Evolutionary conservation across 2,888 invertebrate genomes (phyloP).

Genomic region (Chouioia cunea): DNA sequence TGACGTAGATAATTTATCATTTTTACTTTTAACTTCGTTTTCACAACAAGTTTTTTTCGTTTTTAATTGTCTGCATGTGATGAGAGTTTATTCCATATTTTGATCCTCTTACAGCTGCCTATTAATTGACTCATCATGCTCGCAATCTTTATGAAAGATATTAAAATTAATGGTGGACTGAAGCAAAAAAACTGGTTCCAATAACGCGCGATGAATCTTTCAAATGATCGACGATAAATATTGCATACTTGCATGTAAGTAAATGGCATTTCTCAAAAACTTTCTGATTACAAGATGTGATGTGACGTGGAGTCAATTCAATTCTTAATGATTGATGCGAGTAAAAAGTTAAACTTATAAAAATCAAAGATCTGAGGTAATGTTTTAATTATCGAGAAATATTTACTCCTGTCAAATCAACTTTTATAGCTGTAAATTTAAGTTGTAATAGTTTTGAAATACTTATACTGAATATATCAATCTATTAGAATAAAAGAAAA

Average conservation of each 20-base stretch:
- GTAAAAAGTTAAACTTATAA: slow-evolving; percentile 11
- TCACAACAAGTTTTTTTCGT: neutral
- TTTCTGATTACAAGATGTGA: slow-evolving; percentile 5
- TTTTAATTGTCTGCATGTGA: too few relatives aligned
- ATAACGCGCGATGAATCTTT: slow-evolving; percentile 26
- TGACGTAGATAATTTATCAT: neutral
- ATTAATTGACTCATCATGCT: slow-evolving; percentile 19
- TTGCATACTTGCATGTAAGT: neutral
- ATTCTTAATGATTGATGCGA: slow-evolving; percentile 17
- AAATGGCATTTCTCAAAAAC: slow-evolving; percentile 20
- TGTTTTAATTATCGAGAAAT: too few relatives aligned
- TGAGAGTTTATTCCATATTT: too few relatives aligned
- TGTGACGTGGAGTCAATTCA: slow-evolving; percentile 2
- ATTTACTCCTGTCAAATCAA: too few relatives aligned
- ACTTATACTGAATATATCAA: too few relatives aligned
- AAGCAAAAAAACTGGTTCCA: slow-evolving; percentile 21
- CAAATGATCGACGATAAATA: slow-evolving; percentile 28
- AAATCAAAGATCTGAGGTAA: neutral
- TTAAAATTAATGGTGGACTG: slow-evolving; percentile 6
- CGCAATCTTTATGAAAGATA: slow-evolving; percentile 1
- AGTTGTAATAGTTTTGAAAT: too few relatives aligned
- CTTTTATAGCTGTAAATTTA: too few relatives aligned
- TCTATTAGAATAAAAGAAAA: too few relatives aligned
- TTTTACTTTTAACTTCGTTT: neutral
- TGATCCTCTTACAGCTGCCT: neutral